Base-by-base conservation (phyloP, 1,140 invertebrate species). In the Drosophila orosa region DNA sequence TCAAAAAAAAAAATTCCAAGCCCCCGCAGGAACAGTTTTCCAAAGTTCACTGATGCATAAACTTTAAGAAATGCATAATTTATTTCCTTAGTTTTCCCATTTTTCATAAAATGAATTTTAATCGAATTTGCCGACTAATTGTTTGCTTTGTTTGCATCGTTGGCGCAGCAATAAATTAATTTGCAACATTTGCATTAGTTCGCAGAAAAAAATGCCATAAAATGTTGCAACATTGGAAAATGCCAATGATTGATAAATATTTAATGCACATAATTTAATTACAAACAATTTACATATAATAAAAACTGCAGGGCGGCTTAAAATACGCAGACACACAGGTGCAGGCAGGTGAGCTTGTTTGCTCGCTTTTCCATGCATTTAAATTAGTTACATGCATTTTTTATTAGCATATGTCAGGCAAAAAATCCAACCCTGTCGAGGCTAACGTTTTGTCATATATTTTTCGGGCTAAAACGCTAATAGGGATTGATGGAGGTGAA, bases 261-360 rank as follows among this genome's bases (percentile, higher is more conserved):
- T 86, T 78, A 67, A 86, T 86, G 78, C 62, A 67, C 56, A 87
- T 82, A 73, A 86, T 82, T 86, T 79, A 86, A 87, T 87, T 79
- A 82, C 62, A 25, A 80, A 80, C 58, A 62, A 61, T 67, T 60
- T 57, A 50, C 66, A 48, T 62, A 48, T 73, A 65, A 80, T 68
- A 69, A 80, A 68, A 74, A 54, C 44, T 60, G 57, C 47, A 57
- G 10, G 24, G 42, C 31, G 45, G 31, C 62, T 81, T 48, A 80
- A 76, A 75, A 79, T 73, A 56, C 57, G n/a, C 60, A 61, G 42
- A 57, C 39, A 31, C 27, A 25, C 12, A 9, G 10, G 31, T 24
- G n/a, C 3, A 22, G 1, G 3, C 24, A 12, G 37, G 35, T 78
- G 27, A 39, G 54, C 22, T 25, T 67, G 31, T 67, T 33, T 22